Conservation (phyloP, 2,113 vertebrate species). For the Microcebus tavaratra region DNA sequence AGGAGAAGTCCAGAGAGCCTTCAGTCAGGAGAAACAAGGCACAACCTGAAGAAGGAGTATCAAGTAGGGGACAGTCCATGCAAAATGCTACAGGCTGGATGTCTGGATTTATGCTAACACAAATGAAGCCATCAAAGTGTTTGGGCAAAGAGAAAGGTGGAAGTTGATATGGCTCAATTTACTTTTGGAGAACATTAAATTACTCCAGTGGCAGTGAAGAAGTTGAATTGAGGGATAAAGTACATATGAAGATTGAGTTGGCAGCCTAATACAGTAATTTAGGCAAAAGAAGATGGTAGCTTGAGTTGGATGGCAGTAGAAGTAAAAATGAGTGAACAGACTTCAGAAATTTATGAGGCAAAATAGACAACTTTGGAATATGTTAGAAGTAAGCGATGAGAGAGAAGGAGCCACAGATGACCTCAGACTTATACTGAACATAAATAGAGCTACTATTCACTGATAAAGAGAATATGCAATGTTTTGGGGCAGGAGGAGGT, state of each 20-base stretch:
- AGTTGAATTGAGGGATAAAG: not conserved
- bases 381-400: not conserved
- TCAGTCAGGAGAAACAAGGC: not conserved
- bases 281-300: not conserved
- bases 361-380: not conserved
- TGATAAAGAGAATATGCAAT: not conserved
- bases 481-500: not conserved
- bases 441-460: not conserved
- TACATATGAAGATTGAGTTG: not conserved
- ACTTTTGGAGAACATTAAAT: not conserved
- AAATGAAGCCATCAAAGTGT: not conserved
- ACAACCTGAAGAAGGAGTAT: not conserved
- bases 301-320: not conserved
- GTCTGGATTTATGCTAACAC: not conserved
- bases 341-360: not conserved
- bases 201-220: not conserved
- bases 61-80: not conserved
- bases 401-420: not conserved
- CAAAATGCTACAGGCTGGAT: not conserved
- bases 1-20: not conserved
- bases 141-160: not conserved
- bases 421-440: not conserved
- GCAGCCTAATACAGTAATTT: not conserved
- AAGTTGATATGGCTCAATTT: not conserved
- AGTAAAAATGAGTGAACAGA: not conserved